phyloP scores from a whole-genome alignment of 2,888 invertebrate species.

The Meloe dianella region DNA sequence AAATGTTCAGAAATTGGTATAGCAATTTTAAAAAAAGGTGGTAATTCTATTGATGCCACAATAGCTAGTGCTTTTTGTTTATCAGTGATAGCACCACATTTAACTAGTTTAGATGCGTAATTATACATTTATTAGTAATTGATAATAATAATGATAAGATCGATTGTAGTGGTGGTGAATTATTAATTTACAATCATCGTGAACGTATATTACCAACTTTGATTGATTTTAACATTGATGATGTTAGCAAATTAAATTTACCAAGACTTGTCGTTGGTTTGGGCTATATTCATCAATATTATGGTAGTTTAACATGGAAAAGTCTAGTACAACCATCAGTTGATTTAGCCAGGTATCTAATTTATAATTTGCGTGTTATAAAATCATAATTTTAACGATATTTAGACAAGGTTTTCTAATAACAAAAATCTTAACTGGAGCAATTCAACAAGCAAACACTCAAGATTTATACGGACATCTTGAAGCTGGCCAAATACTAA shows the following conservation, averaged over 20 bases:
- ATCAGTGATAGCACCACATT: conserved; percentile 74
- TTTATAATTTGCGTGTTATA: too few species aligned
- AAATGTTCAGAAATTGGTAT: conserved; percentile 77
- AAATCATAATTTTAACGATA: too few species aligned
- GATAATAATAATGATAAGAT: too few species aligned
- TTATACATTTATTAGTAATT: conserved; percentile 53
- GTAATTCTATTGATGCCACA: conserved; percentile 80
- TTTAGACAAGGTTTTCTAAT: conserved; percentile 62
- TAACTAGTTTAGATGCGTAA: conserved; percentile 80
- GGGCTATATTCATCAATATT: conserved; percentile 63
- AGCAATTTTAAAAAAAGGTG: conserved; percentile 69
- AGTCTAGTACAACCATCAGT: conserved; percentile 66
- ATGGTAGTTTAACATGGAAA: conserved; percentile 66
- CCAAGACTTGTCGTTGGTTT: conserved; percentile 67
- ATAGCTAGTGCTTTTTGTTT: conserved; percentile 76
- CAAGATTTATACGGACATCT: conserved; percentile 58
- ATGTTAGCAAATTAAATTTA: conserved; percentile 54
- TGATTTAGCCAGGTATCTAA: conserved; percentile 63
- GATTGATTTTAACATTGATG: conserved; percentile 64
- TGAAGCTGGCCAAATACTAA: conserved; percentile 59
- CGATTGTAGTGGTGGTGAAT: conserved; percentile 77
- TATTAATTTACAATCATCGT: conserved; percentile 75
- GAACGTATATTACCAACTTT: conserved; percentile 62
- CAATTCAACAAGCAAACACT: conserved; percentile 55
- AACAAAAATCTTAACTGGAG: conserved; percentile 60